These are phyloP conservation scores for Thalpophila matura DNA, from an alignment of 2,888 invertebrate species.

Conservation along the genomic window DNA sequence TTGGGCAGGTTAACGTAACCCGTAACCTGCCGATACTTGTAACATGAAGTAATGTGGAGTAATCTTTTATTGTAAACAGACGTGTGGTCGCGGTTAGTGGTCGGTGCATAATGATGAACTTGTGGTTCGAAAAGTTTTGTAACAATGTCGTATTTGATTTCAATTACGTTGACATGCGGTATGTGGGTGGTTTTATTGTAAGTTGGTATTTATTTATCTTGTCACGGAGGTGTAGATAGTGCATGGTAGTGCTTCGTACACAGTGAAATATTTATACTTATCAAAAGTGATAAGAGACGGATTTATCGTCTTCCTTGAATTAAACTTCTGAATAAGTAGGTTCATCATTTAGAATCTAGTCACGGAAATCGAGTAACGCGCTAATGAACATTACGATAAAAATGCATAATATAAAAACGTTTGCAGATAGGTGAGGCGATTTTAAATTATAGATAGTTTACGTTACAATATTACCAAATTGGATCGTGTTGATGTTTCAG, in stretches of 20 bases:
- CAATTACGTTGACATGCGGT: conserved; percentile 50
- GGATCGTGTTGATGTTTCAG: no score
- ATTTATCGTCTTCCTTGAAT: conserved; percentile 8
- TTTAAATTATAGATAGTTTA: background rate
- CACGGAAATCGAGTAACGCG: conserved; percentile 11
- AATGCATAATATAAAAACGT: background rate
- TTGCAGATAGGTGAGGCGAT: background rate
- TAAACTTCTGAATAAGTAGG: background rate
- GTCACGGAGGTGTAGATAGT: background rate
- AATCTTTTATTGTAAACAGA: conserved; percentile 16
- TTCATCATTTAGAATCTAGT: background rate
- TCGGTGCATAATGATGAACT: conserved; percentile 62
- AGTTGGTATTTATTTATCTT: conserved; percentile 28
- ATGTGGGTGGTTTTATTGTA: conserved; percentile 44
- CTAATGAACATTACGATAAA: background rate
- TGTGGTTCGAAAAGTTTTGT: conserved; percentile 73
- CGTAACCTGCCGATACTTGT: conserved; percentile 5
- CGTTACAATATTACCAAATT: background rate
- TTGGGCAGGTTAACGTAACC: conserved; percentile 48
- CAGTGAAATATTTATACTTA: conserved; percentile 6
- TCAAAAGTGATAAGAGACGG: conserved; percentile 20
- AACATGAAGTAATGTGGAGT: conserved; percentile 39
- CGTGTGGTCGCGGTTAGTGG: conserved; percentile 33
- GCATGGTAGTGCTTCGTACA: background rate
- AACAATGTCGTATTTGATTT: conserved; percentile 63